Evolutionary conservation across 1,140 invertebrate genomes (phyloP).

Genomic region (Drosophila navojoa): DNA sequence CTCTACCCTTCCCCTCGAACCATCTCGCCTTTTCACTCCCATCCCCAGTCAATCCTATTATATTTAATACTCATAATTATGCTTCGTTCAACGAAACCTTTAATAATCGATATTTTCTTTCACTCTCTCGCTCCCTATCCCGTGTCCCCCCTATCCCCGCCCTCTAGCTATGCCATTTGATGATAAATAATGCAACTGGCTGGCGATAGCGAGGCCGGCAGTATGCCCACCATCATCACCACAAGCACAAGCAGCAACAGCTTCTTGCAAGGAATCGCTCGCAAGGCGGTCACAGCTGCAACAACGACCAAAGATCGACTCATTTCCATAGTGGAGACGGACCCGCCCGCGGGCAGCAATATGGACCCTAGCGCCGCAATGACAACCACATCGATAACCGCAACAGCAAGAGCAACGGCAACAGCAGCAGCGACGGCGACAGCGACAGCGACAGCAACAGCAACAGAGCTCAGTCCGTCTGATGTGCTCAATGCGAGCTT

Average conservation of each 20-base stretch:
- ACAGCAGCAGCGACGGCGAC: conserved; percentile 1
- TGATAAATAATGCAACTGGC: conserved; percentile 35
- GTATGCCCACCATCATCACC: conserved; percentile 17
- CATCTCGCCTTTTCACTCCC: too few species aligned
- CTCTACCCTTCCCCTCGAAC: neutral
- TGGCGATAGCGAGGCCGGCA: conserved; percentile 10
- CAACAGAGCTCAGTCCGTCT: conserved; percentile 8
- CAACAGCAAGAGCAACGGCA: neutral
- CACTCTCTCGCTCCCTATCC: neutral
- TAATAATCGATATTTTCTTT: neutral
- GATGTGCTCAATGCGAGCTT: conserved; percentile 31
- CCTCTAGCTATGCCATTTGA: neutral
- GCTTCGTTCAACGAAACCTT: neutral
- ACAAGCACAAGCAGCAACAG: conserved; percentile 2
- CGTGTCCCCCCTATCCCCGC: neutral
- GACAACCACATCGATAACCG: conserved; percentile 11
- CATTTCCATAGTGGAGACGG: neutral
- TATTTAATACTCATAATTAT: too few species aligned
- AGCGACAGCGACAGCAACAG: conserved; percentile 10
- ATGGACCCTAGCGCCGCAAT: conserved; percentile 5
- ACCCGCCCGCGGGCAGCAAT: neutral
- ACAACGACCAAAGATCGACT: conserved; percentile 12
- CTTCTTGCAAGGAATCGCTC: neutral
- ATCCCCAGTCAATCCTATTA: too few species aligned
- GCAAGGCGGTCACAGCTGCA: conserved; percentile 7